Conservation (phyloP, 2,888 invertebrate species). For the Gasteruption jaculator region DNA sequence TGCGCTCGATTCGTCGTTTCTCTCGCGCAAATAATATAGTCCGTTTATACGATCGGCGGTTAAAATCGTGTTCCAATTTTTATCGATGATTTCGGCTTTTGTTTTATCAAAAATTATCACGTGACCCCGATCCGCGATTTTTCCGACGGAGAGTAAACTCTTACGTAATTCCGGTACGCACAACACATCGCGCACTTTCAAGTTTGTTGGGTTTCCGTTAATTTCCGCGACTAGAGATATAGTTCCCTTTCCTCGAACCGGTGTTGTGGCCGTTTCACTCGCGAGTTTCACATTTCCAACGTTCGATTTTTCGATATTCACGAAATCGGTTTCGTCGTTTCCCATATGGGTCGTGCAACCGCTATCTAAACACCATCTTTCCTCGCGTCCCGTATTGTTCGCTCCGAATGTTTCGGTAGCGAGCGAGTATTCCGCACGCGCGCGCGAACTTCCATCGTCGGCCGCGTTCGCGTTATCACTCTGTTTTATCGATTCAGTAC, state of each 20-base stretch:
- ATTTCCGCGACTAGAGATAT: conserved; percentile 4
- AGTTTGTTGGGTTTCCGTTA: conserved; percentile 3
- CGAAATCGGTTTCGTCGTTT: conserved; percentile 2
- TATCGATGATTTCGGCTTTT: conserved; percentile 15
- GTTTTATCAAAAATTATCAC: conserved; percentile 50
- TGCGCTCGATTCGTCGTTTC: conserved; percentile 9
- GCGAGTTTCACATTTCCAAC: conserved; percentile 8
- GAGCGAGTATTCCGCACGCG: too few species aligned
- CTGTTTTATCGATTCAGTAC: too few species aligned
- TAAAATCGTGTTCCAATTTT: conserved; percentile 8
- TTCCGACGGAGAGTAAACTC: conserved; percentile 16
- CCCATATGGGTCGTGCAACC: conserved; percentile 11
- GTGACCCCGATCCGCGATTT: conserved; percentile 50
- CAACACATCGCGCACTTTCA: conserved; percentile 7
- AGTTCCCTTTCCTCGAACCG: conserved; percentile 8
- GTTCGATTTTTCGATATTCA: neutral
- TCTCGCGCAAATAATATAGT: conserved; percentile 13
- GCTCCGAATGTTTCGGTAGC: neutral
- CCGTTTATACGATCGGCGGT: conserved; percentile 10
- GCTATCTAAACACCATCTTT: conserved; percentile 8
- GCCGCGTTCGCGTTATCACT: neutral
- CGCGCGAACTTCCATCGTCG: too few species aligned
- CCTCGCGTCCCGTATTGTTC: neutral
- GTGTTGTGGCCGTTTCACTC: conserved; percentile 1
- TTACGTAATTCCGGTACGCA: conserved; percentile 14